Evolutionary conservation across 2,113 vertebrate genomes (phyloP).

Genomic region (Rhabdomys dilectus): DNA sequence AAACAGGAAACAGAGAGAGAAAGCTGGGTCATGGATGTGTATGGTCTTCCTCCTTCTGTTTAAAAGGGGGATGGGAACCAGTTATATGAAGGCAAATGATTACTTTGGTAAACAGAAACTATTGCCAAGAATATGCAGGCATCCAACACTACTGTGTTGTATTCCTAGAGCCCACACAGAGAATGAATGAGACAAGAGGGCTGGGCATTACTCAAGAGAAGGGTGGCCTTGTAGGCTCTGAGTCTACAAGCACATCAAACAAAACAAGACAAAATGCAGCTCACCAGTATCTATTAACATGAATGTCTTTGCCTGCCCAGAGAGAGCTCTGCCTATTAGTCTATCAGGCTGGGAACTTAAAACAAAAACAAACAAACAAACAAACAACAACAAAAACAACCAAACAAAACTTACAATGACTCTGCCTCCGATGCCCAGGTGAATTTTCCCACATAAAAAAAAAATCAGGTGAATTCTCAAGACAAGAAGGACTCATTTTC

Average conservation of each 20-base stretch:
- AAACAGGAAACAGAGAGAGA: constrained; percentile 52
- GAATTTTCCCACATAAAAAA: background rate
- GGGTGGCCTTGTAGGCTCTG: background rate
- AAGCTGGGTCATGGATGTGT: constrained; percentile 4
- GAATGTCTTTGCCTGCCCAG: background rate
- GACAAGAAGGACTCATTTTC: background rate
- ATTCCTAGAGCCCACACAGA: background rate
- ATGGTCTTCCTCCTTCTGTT: constrained; percentile 13
- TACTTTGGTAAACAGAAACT: background rate
- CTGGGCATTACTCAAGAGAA: background rate
- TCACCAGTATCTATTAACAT: background rate
- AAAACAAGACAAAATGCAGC: constrained; percentile 33
- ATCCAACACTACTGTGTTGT: background rate
- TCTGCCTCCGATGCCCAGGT: background rate
- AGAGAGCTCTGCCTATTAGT: background rate
- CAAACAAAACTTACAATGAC: background rate
- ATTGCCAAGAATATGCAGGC: background rate
- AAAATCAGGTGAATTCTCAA: background rate
- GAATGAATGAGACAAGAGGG: background rate
- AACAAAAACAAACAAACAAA: too few species aligned
- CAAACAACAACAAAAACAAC: too few species aligned
- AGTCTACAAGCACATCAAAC: background rate
- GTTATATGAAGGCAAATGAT: constrained; percentile 6
- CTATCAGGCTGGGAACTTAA: background rate
- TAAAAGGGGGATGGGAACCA: background rate